phyloP scores from a whole-genome alignment of 1,140 invertebrate species.

The Meloidogyne floridensis region DNA sequence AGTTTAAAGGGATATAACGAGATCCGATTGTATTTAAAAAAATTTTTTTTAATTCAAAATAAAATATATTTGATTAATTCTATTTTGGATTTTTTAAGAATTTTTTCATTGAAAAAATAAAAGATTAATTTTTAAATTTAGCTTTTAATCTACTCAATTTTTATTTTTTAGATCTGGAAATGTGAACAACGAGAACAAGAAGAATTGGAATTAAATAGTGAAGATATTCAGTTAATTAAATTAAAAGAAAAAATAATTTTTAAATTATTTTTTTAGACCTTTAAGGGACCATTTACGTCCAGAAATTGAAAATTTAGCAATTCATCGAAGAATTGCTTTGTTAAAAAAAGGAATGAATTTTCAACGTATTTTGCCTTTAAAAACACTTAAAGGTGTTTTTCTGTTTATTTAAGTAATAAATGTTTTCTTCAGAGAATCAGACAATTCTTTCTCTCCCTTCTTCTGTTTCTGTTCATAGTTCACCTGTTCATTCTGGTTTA shows the following conservation, averaged over 20 bases:
- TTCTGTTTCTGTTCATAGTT: conserved; percentile 13
- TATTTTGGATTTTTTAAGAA: too few species aligned
- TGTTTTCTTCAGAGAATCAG: background rate
- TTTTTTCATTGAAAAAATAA: background rate
- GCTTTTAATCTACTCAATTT: too few species aligned
- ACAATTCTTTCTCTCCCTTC: background rate
- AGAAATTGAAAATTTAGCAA: conserved; percentile 48
- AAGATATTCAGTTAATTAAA: conserved; percentile 44
- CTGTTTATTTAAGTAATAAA: background rate
- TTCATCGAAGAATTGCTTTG: conserved; percentile 43
- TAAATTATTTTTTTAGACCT: conserved; percentile 33
- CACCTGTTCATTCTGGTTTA: background rate
- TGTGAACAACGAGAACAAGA: conserved; percentile 48
- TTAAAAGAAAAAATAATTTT: conserved; percentile 12
- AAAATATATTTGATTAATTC: too few species aligned
- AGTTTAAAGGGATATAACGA: too few species aligned
- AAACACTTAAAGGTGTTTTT: background rate
- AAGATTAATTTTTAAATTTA: background rate
- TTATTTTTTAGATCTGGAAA: conserved; percentile 41
- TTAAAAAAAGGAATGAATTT: conserved; percentile 51
- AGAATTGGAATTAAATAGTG: conserved; percentile 49
- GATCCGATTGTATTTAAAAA: too few species aligned
- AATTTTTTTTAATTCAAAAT: too few species aligned
- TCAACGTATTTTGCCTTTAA: conserved; percentile 13
- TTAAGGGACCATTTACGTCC: conserved; percentile 43